phyloP scores from a whole-genome alignment of 2,888 invertebrate species.

The Entomobrya multifasciata region DNA sequence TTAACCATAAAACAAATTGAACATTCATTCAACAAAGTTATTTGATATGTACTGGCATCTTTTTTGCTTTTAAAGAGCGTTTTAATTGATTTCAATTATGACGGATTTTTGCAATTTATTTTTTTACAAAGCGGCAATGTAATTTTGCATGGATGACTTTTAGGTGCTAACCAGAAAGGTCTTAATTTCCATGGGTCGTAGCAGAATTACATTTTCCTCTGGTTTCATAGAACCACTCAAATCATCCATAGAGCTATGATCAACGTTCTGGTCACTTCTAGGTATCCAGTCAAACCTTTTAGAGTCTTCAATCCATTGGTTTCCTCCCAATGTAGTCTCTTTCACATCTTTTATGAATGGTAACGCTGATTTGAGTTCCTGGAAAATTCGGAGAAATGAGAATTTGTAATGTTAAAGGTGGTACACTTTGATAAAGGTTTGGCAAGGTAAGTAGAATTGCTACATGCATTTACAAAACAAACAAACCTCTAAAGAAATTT shows the following conservation, averaged over 20 bases:
- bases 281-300: conserved; percentile 84
- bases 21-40: too few relatives aligned
- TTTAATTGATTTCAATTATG: too few relatives aligned
- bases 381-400: conserved; percentile 53
- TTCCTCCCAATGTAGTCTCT: conserved; percentile 88
- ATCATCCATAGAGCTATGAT: conserved; percentile 77
- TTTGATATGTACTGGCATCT: too few relatives aligned
- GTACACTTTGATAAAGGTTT: too few relatives aligned
- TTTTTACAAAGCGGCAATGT: too few relatives aligned
- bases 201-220: conserved; percentile 78
- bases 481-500: conserved; percentile 84
- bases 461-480: background rate
- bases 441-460: background rate
- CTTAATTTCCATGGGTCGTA: conserved; percentile 88
- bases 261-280: conserved; percentile 70
- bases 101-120: too few relatives aligned
- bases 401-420: too few relatives aligned
- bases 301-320: conserved; percentile 85
- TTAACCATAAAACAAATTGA: too few relatives aligned
- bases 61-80: too few relatives aligned
- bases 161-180: conserved; percentile 83
- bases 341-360: conserved; percentile 83
- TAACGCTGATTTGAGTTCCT: conserved; percentile 84
- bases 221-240: conserved; percentile 78
- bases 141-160: too few relatives aligned